phyloP scores from a whole-genome alignment of 1,140 invertebrate genomes.

The Tetranychus cinnabarinus region DNA sequence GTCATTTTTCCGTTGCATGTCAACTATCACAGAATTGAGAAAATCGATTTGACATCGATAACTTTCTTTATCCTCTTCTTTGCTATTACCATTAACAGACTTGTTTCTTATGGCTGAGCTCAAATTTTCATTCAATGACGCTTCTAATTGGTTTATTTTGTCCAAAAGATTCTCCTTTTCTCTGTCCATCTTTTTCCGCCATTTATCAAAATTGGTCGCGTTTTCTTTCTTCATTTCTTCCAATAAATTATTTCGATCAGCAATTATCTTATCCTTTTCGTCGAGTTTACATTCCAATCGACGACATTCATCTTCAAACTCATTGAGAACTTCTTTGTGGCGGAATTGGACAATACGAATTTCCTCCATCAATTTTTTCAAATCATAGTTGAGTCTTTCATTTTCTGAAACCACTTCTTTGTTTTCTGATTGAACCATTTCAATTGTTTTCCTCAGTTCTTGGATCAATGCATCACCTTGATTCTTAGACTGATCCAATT shows the following conservation, averaged over 20 bases:
- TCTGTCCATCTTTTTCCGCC: conserved; percentile 1
- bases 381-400: conserved; percentile 7
- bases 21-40: conserved; percentile 82
- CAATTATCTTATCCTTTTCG: neutral
- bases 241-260: neutral
- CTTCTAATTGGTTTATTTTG: conserved; percentile 8
- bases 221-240: neutral
- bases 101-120: neutral
- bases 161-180: conserved; percentile 9
- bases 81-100: neutral
- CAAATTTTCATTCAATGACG: neutral
- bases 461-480: neutral
- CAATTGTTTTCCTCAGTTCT: neutral
- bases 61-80: conserved; percentile 34
- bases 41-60: conserved; percentile 59
- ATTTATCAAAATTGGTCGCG: neutral
- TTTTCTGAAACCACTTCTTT: conserved; percentile 1
- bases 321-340: conserved; percentile 7
- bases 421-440: conserved; percentile 4
- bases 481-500: neutral
- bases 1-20: conserved; percentile 78
- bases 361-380: conserved; percentile 1
- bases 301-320: conserved; percentile 11
- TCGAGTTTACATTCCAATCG: conserved; percentile 3
- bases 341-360: neutral